Evolutionary conservation across 2,888 invertebrate species (phyloP).

Genomic region (Endotricha flammealis): DNA sequence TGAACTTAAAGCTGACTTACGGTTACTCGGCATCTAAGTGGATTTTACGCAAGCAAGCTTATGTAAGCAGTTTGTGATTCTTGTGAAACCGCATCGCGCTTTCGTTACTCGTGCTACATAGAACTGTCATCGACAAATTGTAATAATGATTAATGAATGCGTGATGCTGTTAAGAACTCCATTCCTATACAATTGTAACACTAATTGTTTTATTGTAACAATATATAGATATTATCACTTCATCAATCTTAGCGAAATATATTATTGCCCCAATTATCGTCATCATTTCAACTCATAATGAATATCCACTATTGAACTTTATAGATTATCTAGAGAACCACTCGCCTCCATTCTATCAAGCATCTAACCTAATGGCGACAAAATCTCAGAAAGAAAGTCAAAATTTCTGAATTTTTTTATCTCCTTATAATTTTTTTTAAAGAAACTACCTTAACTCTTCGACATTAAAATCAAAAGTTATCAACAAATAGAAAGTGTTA

Average conservation of each 20-base stretch:
- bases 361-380: too few relatives aligned
- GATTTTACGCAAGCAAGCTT: slow-evolving; percentile 65
- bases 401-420: too few relatives aligned
- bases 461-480: slow-evolving; percentile 17
- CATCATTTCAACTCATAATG: too few relatives aligned
- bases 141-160: slow-evolving; percentile 46
- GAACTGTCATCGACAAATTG: slow-evolving; percentile 44
- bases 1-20: slow-evolving; percentile 64
- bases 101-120: slow-evolving; percentile 49
- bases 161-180: slow-evolving; percentile 32
- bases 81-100: slow-evolving; percentile 63
- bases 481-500: slow-evolving; percentile 25
- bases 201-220: too few relatives aligned
- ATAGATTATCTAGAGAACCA: too few relatives aligned
- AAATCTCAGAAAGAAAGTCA: too few relatives aligned
- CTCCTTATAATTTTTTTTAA: too few relatives aligned
- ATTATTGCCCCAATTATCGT: too few relatives aligned
- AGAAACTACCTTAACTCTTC: too few relatives aligned
- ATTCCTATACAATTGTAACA: neutral
- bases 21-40: slow-evolving; percentile 55
- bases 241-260: too few relatives aligned
- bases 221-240: neutral
- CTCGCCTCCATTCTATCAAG: too few relatives aligned
- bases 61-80: slow-evolving; percentile 66
- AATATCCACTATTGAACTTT: too few relatives aligned